phyloP scores from a whole-genome alignment of 2,797 vertebrate species.

The Calcarius lapponicus region DNA sequence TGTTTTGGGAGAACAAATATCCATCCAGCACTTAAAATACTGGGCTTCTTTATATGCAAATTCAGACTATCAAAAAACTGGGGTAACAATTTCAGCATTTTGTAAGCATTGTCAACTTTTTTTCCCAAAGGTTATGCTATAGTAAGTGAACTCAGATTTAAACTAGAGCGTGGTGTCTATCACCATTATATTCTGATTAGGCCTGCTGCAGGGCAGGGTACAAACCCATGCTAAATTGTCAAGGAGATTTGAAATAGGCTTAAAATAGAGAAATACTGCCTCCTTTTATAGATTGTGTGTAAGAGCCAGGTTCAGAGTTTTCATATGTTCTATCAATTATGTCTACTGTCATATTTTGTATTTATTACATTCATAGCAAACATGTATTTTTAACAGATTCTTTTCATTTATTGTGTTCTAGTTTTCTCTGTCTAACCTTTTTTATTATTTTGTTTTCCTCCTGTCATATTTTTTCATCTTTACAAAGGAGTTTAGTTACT shows the following conservation, averaged over 20 bases:
- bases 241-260: not conserved
- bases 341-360: not conserved
- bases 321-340: not conserved
- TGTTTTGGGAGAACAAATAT: constrained; percentile 41
- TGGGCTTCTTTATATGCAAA: not conserved
- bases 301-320: not conserved
- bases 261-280: not conserved
- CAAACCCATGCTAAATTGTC: not conserved
- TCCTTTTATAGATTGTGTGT: not conserved
- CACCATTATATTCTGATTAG: not conserved
- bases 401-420: not conserved
- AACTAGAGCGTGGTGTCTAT: not conserved
- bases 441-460: not conserved
- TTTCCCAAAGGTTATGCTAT: not conserved
- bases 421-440: not conserved
- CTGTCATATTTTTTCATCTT: not conserved
- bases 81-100: not conserved
- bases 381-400: not conserved
- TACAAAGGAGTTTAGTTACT: not conserved
- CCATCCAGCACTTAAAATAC: constrained; percentile 36
- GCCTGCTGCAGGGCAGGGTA: not conserved
- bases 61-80: not conserved
- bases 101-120: not conserved
- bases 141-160: not conserved
- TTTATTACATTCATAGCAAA: not conserved